A percentile compares a stretch with the other conserved stretches of the same genome.
Evolutionary conservation across 2,888 invertebrate species (phyloP).

Genomic region (Saturnia pavonia): DNA sequence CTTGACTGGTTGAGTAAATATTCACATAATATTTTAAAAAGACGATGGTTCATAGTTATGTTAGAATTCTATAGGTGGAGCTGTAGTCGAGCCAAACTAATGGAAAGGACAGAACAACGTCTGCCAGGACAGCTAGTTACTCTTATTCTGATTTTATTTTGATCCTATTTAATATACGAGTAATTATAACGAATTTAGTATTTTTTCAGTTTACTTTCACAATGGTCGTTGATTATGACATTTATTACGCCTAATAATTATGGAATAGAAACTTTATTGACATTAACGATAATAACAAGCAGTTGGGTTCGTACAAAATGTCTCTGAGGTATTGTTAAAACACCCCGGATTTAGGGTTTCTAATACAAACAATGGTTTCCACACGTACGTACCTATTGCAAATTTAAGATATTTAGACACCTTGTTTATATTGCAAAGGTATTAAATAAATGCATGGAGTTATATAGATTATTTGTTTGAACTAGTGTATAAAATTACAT

Average conservation of each 20-base stretch:
- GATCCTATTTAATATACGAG: too few relatives aligned
- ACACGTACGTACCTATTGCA: conserved; percentile 20
- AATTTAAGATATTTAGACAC: conserved; percentile 12
- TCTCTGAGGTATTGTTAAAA: conserved; percentile 36
- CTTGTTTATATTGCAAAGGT: not conserved
- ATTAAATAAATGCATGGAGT: not conserved
- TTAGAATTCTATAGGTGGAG: too few relatives aligned
- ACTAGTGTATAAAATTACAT: not conserved
- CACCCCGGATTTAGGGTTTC: conserved; percentile 29
- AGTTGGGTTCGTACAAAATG: conserved; percentile 31
- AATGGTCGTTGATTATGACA: not conserved
- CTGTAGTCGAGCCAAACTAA: too few relatives aligned
- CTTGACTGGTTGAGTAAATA: too few relatives aligned
- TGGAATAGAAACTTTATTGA: conserved; percentile 17
- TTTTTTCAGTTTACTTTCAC: too few relatives aligned
- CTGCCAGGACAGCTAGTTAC: too few relatives aligned
- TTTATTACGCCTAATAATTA: not conserved
- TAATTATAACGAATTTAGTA: too few relatives aligned
- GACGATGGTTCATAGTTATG: too few relatives aligned
- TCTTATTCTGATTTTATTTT: too few relatives aligned
- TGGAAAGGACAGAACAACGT: too few relatives aligned
- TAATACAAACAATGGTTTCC: conserved; percentile 36
- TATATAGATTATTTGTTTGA: not conserved
- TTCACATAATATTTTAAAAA: too few relatives aligned
- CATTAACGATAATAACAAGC: conserved; percentile 22